These are phyloP conservation scores for Motacilla tschutschensis DNA, from an alignment of 2,113 vertebrate genomes.

Conservation along the genomic window DNA sequence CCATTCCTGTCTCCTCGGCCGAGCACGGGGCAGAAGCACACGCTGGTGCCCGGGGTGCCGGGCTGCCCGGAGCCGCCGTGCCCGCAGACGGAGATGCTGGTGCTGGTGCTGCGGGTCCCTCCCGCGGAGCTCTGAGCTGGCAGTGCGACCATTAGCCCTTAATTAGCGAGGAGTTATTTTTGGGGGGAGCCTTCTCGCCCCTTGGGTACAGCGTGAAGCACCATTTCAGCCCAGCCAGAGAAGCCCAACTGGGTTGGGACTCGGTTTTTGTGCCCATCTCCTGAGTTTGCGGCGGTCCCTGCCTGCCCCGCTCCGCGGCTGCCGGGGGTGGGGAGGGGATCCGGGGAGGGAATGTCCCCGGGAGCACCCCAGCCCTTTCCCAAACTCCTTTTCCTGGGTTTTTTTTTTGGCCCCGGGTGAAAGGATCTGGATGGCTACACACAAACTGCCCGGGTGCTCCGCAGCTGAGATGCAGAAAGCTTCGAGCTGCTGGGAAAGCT, in stretches of 20 bases:
- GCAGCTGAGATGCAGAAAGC: neutral
- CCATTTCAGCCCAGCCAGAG: conserved; percentile 40
- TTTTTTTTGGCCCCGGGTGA: accelerated
- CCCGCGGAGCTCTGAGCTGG: conserved; percentile 42
- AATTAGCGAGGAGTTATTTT: neutral
- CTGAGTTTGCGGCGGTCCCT: conserved; percentile 13
- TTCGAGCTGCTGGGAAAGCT: neutral
- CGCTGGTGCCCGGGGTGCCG: neutral
- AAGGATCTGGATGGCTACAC: accelerated
- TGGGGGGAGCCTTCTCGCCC: conserved; percentile 2
- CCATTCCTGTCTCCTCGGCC: neutral
- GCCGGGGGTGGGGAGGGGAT: neutral
- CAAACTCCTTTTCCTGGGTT: neutral
- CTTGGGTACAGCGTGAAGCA: conserved; percentile 41
- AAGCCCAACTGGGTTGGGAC: neutral
- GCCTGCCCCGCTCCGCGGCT: neutral
- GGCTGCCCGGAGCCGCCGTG: neutral
- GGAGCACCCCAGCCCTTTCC: neutral
- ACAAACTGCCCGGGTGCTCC: neutral
- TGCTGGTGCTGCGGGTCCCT: conserved; percentile 1
- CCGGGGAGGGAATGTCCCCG: neutral
- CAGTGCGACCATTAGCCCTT: conserved; percentile 54
- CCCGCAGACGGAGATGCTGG: conserved; percentile 8
- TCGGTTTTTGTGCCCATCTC: neutral
- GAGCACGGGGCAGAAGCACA: neutral